A percentile compares a stretch with the other conserved stretches of the same genome.
Conservation (phyloP, 2,797 vertebrate genomes). For the Pangasius djambal region DNA sequence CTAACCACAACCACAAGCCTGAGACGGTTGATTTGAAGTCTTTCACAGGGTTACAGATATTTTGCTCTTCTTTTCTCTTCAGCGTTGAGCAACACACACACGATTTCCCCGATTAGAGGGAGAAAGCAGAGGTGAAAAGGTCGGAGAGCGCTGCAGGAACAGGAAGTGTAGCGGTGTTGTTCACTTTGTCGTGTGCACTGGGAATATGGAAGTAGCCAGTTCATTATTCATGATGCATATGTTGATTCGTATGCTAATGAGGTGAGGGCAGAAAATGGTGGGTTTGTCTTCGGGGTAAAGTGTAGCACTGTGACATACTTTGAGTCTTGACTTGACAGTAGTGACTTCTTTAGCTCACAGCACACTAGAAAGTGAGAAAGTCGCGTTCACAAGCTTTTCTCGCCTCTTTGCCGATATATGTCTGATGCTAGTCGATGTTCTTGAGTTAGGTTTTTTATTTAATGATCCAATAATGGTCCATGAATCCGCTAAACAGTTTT, state of each 20-base stretch:
- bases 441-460: background rate
- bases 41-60: background rate
- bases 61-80: background rate
- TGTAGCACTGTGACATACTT: background rate
- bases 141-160: background rate
- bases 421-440: background rate
- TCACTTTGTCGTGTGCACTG: background rate
- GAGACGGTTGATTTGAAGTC: background rate
- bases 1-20: background rate
- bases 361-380: background rate
- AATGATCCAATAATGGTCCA: background rate
- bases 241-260: conserved; percentile 45
- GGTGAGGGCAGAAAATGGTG: conserved; percentile 3
- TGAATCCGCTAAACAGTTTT: background rate
- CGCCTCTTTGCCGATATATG: background rate
- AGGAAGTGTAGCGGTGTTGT: background rate
- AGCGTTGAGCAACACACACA: too few relatives aligned
- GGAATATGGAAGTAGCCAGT: conserved; percentile 28
- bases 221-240: conserved; percentile 44
- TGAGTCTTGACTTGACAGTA: background rate
- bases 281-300: conserved; percentile 20
- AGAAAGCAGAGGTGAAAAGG: background rate
- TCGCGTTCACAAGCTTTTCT: background rate
- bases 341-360: background rate
- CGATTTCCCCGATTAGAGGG: too few relatives aligned